A percentile compares a stretch with the other conserved stretches of the same genome.
phyloP scores from a whole-genome alignment of 2,888 invertebrate species.

The Lochmaea crataegi region DNA sequence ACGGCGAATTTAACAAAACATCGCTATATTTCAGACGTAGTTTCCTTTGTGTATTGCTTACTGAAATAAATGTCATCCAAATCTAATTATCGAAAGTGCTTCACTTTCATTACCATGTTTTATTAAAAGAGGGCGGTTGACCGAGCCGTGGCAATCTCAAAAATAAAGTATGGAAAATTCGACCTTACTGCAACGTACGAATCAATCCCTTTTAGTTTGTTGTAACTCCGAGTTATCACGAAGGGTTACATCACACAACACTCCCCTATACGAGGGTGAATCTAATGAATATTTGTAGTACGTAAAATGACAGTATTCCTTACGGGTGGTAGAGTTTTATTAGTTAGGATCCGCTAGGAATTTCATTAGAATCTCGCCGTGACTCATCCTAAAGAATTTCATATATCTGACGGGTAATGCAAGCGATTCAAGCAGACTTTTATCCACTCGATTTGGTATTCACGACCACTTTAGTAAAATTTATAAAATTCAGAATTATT shows the following conservation, averaged over 20 bases:
- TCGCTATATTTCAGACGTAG: background rate
- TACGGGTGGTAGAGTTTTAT: conserved; percentile 62
- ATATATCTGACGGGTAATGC: background rate
- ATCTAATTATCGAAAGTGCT: conserved; percentile 61
- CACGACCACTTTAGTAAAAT: too few relatives aligned
- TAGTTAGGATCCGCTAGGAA: conserved; percentile 52
- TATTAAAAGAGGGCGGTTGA: conserved; percentile 61
- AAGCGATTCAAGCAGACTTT: background rate
- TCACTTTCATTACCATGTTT: conserved; percentile 62
- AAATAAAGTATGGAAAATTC: conserved; percentile 11
- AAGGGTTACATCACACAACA: conserved; percentile 23
- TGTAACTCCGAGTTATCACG: conserved; percentile 7
- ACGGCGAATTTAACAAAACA: too few relatives aligned
- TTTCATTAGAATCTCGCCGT: conserved; percentile 41
- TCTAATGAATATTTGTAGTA: conserved; percentile 63
- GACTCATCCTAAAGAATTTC: conserved; percentile 36
- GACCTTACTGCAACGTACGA: background rate
- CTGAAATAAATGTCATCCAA: conserved; percentile 44
- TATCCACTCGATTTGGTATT: background rate
- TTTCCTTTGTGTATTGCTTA: background rate
- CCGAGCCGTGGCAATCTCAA: conserved; percentile 43
- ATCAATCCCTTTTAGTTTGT: conserved; percentile 12
- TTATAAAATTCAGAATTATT: too few relatives aligned
- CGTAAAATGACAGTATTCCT: conserved; percentile 61
- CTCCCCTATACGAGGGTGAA: conserved; percentile 48